phyloP scores from a whole-genome alignment of 92 coral and sea anemone genomes.

The Epizoanthus scotinus region DNA sequence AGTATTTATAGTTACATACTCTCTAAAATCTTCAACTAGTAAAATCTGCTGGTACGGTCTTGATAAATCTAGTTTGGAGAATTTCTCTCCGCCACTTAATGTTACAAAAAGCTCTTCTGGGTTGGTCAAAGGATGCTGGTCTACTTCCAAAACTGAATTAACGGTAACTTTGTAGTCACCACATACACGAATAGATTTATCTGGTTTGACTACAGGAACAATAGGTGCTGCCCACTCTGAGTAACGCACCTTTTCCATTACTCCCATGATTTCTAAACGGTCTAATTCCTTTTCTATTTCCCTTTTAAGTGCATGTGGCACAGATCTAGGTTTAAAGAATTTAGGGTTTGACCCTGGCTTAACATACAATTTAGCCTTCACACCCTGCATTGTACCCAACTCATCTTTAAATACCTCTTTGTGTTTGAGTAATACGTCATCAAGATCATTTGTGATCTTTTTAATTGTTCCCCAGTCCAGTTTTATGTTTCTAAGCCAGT shows the following conservation, averaged over 20 bases:
- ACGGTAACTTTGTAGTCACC: constrained; percentile 63
- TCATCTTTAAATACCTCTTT: constrained; percentile 43
- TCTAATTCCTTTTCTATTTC: constrained; percentile 8
- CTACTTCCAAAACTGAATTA: constrained; percentile 23
- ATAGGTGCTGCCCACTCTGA: constrained; percentile 59
- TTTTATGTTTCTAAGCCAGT: constrained; percentile 42
- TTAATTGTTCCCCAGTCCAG: constrained; percentile 47
- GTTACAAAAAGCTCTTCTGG: constrained; percentile 48
- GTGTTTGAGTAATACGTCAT: constrained; percentile 21
- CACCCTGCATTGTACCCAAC: constrained; percentile 37
- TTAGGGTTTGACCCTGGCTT: constrained; percentile 39
- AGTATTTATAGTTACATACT: constrained; percentile 55
- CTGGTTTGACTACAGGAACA: constrained; percentile 51
- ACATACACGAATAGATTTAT: constrained; percentile 48
- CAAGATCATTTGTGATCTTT: constrained; percentile 19
- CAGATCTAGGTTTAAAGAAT: constrained; percentile 17
- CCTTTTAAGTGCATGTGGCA: constrained; percentile 33
- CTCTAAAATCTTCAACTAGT: constrained; percentile 27
- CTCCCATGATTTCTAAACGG: constrained; percentile 43
- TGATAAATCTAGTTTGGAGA: constrained; percentile 42
- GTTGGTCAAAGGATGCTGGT: constrained; percentile 50
- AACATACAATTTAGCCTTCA: constrained; percentile 31
- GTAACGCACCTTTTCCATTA: constrained; percentile 44
- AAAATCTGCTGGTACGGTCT: constrained; percentile 40
- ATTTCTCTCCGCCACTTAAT: constrained; percentile 42